These are phyloP conservation scores for Catocala fraxini DNA, from an alignment of 2,888 invertebrate species.

Conservation along the genomic window DNA sequence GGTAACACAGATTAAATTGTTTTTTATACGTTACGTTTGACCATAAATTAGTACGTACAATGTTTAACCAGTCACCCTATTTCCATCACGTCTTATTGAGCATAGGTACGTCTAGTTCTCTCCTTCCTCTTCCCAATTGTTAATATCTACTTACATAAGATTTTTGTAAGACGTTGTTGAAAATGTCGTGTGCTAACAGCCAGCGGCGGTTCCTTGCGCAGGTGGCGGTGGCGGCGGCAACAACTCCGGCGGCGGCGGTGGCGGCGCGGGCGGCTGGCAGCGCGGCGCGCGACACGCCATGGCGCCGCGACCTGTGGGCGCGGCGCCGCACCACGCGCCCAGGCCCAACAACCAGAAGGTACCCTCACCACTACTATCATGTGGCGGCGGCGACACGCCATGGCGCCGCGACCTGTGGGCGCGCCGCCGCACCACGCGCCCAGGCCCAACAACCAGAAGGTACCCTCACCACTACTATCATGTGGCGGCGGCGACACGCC, in stretches of 20 bases:
- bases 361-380: neutral
- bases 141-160: too few species aligned
- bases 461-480: neutral
- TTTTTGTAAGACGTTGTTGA: too few species aligned
- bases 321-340: conserved; percentile 1
- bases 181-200: too few species aligned
- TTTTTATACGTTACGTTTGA: too few species aligned
- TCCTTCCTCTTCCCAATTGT: too few species aligned
- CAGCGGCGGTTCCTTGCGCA: neutral
- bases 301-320: conserved; percentile 14
- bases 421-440: conserved; percentile 1
- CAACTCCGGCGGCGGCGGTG: conserved; percentile 15
- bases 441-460: conserved; percentile 15
- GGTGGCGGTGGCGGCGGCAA: conserved; percentile 20
- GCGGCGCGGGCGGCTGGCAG: conserved; percentile 65
- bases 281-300: conserved; percentile 60
- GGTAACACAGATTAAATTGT: too few species aligned
- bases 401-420: conserved; percentile 15
- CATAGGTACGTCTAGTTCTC: too few species aligned
- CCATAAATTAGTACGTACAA: too few species aligned
- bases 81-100: too few species aligned
- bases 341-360: conserved; percentile 15
- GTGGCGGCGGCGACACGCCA: conserved; percentile 19
- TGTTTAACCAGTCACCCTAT: too few species aligned
- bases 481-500: conserved; percentile 37